These are phyloP conservation scores for Cottus gobio DNA, from an alignment of 2,113 vertebrate genomes.

Conservation along the genomic window DNA sequence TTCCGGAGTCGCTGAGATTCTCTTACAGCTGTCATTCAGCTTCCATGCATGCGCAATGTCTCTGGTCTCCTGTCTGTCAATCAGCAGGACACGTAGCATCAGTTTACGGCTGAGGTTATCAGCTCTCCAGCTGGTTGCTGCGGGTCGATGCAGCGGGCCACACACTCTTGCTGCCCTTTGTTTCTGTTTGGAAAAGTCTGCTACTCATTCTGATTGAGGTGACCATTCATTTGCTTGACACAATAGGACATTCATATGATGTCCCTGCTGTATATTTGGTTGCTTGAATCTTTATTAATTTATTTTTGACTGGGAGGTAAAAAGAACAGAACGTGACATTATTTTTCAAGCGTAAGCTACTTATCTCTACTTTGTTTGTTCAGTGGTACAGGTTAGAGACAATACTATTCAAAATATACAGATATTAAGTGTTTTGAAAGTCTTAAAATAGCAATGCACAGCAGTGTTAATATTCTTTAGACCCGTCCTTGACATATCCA, in stretches of 20 bases:
- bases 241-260: not conserved
- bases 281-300: not conserved
- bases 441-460: too few species aligned
- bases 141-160: too few species aligned
- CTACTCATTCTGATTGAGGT: not conserved
- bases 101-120: not conserved
- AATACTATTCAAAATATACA: too few species aligned
- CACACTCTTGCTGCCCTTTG: not conserved
- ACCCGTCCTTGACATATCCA: too few species aligned
- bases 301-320: not conserved
- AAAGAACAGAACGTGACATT: not conserved
- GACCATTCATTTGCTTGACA: too few species aligned
- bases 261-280: constrained; percentile 10
- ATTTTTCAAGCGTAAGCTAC: too few species aligned
- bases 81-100: not conserved
- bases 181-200: not conserved
- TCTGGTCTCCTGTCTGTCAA: not conserved
- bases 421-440: too few species aligned
- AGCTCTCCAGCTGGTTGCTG: too few species aligned
- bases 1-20: not conserved
- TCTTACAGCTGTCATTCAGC: not conserved
- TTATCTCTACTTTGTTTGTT: too few species aligned
- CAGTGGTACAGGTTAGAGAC: too few species aligned
- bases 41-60: not conserved
- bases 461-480: too few species aligned